phyloP scores from a whole-genome alignment of 1,140 invertebrate species.

The Eueides isabella region DNA sequence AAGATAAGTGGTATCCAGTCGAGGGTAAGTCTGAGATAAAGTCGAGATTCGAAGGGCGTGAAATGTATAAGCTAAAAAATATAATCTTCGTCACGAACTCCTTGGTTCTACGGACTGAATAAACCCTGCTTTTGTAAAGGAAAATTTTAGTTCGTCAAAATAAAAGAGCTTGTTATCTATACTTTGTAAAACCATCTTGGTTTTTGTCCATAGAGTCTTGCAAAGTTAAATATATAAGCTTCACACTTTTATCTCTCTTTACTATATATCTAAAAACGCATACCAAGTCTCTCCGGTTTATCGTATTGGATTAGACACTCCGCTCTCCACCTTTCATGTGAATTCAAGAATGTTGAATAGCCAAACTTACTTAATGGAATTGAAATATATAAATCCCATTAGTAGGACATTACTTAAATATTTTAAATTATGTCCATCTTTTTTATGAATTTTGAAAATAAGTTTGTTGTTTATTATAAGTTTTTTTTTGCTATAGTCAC shows the following conservation, averaged over 20 bases:
- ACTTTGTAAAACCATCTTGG: not conserved
- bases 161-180: constrained; percentile 25
- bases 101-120: constrained; percentile 37
- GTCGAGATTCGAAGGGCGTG: constrained; percentile 39
- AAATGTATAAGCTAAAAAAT: constrained; percentile 60
- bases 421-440: too few species aligned
- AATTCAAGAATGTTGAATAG: not conserved
- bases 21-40: constrained; percentile 24
- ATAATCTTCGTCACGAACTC: constrained; percentile 57
- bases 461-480: too few species aligned
- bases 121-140: constrained; percentile 45
- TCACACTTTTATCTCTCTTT: too few species aligned
- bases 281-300: too few species aligned
- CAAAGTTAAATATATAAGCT: not conserved
- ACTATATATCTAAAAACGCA: too few species aligned
- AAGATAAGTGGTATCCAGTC: constrained; percentile 23
- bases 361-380: too few species aligned
- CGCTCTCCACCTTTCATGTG: not conserved
- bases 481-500: too few species aligned
- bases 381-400: too few species aligned
- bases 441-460: too few species aligned
- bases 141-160: constrained; percentile 29
- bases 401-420: too few species aligned
- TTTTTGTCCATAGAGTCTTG: not conserved
- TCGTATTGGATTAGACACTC: too few species aligned